Conservation (phyloP, 2,113 vertebrate species). For the Hippolais icterina region DNA sequence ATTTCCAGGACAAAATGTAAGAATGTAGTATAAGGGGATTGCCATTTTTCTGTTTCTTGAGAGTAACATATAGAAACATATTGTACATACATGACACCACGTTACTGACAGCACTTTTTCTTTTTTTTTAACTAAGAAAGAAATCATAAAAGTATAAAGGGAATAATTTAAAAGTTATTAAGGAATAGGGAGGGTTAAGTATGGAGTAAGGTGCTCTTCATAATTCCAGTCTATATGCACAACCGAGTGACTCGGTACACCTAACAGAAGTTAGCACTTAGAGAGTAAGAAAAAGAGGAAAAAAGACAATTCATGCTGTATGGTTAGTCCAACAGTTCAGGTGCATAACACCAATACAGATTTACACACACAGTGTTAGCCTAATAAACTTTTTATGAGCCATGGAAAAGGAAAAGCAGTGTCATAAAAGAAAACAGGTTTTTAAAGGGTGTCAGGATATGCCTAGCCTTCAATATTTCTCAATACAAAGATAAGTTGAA, state of each 20-base stretch:
- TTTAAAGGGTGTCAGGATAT: background rate
- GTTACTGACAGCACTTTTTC: background rate
- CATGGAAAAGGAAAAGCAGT: background rate
- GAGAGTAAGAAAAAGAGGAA: background rate
- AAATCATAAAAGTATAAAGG: background rate
- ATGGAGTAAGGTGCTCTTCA: background rate
- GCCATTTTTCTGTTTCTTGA: background rate
- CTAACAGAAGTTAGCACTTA: background rate
- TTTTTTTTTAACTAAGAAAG: background rate
- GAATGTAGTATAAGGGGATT: background rate
- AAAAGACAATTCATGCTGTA: background rate
- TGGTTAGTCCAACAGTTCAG: background rate
- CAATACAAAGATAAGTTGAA: background rate
- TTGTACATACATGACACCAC: accelerated
- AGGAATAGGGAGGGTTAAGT: background rate
- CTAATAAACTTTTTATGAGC: background rate
- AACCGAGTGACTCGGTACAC: background rate
- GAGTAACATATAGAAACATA: background rate
- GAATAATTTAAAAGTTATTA: background rate
- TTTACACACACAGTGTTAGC: background rate
- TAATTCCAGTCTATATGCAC: background rate
- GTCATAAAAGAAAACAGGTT: background rate
- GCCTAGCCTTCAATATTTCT: background rate
- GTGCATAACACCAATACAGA: background rate
- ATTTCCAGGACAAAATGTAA: background rate